Percentiles rank a stretch among this genome's conserved stretches.
Evolutionary conservation across 2,797 vertebrate genomes (phyloP).

Genomic region (Choloepus didactylus): DNA sequence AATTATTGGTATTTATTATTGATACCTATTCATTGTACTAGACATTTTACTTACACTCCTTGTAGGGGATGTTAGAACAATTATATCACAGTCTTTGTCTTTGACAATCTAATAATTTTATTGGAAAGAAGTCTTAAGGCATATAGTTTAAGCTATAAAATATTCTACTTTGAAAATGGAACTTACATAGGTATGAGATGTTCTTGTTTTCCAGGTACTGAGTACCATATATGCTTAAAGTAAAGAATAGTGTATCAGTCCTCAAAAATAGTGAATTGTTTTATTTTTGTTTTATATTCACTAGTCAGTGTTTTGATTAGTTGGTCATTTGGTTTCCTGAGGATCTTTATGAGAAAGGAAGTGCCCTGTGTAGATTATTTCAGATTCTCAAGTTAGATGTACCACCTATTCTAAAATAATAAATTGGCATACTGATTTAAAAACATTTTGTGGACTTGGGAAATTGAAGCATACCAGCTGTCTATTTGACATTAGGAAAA

Average conservation of each 20-base stretch:
- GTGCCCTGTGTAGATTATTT: not conserved
- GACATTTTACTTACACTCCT: not conserved
- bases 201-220: not conserved
- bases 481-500: not conserved
- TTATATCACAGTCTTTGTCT: not conserved
- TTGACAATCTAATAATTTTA: not conserved
- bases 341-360: not conserved
- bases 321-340: slow-evolving; percentile 28
- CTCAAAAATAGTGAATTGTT: slow-evolving; percentile 34
- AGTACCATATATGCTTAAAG: not conserved
- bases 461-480: not conserved
- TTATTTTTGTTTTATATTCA: not conserved
- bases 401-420: slow-evolving; percentile 24
- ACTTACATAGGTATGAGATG: not conserved
- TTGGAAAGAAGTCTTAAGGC: not conserved
- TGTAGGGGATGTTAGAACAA: not conserved
- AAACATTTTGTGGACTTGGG: slow-evolving; percentile 20
- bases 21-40: not conserved
- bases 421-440: not conserved
- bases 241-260: not conserved
- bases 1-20: not conserved
- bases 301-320: not conserved
- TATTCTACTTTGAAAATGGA: not conserved
- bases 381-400: not conserved
- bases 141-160: slow-evolving; percentile 26